Conservation (phyloP, 2,113 vertebrate genomes). For the Oophaga pumilio region DNA sequence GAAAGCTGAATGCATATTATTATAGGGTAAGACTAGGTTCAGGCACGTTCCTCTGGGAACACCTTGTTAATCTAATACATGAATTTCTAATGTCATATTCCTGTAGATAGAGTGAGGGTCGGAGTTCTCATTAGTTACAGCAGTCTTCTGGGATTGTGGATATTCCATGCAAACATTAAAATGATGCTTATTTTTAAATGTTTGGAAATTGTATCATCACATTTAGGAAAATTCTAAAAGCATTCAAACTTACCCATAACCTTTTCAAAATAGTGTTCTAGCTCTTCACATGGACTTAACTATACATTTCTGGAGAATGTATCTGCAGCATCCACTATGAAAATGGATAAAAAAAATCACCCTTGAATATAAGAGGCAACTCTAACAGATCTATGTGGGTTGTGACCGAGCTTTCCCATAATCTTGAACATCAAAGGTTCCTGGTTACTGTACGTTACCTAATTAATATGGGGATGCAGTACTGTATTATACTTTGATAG, state of each 20-base stretch:
- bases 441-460: background rate
- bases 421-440: background rate
- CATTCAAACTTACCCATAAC: background rate
- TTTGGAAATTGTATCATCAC: background rate
- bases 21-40: background rate
- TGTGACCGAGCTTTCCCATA: background rate
- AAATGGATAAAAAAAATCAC: background rate
- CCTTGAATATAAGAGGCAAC: background rate
- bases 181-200: background rate
- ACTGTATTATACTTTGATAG: background rate
- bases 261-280: background rate
- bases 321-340: background rate
- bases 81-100: conserved; percentile 14
- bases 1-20: background rate
- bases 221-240: background rate
- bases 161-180: background rate
- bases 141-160: background rate
- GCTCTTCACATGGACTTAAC: background rate
- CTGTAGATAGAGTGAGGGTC: background rate
- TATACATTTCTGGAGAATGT: too few relatives aligned
- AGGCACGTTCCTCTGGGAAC: background rate
- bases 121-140: conserved; percentile 3
- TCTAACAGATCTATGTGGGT: background rate
- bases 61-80: conserved; percentile 12
- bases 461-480: background rate